These are phyloP conservation scores for Micromussa lordhowensis DNA, from an alignment of 92 coral and sea anemone species.

Conservation along the genomic window DNA sequence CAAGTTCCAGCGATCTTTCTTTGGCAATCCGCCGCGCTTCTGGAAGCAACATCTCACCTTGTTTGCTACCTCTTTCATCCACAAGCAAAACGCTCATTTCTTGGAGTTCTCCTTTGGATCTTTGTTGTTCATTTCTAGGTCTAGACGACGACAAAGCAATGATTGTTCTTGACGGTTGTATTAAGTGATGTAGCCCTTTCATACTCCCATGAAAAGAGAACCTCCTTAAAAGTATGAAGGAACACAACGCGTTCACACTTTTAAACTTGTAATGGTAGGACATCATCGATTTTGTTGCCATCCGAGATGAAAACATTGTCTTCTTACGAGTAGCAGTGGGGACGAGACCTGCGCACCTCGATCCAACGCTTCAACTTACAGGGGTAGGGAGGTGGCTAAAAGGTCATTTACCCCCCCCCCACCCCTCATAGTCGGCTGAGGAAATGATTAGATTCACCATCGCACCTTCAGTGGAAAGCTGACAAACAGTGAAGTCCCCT, in stretches of 20 bases:
- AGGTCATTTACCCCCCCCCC: no score
- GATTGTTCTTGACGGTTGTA: slow-evolving; percentile 9
- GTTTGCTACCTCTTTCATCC: slow-evolving; percentile 25
- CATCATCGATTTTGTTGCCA: not conserved
- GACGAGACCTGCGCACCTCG: no score
- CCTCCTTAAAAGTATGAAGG: not conserved
- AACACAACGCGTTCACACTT: not conserved
- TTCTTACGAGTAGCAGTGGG: no score
- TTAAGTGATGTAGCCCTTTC: not conserved
- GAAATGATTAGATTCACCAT: no score
- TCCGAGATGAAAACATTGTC: not conserved
- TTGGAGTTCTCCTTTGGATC: slow-evolving; percentile 1
- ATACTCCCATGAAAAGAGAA: not conserved
- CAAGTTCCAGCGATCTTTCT: slow-evolving; percentile 22
- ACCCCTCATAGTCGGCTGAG: no score
- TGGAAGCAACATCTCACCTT: slow-evolving; percentile 25
- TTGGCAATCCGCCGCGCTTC: slow-evolving; percentile 19
- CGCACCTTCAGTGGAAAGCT: no score
- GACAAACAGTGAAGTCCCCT: no score
- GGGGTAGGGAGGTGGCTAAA: no score
- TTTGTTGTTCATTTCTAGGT: not conserved
- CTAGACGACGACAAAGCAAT: not conserved
- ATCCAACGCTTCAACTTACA: no score
- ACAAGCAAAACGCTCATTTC: slow-evolving; percentile 28
- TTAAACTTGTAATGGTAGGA: not conserved